Conservation (phyloP, 2,797 vertebrate genomes). For the Esox lucius region DNA sequence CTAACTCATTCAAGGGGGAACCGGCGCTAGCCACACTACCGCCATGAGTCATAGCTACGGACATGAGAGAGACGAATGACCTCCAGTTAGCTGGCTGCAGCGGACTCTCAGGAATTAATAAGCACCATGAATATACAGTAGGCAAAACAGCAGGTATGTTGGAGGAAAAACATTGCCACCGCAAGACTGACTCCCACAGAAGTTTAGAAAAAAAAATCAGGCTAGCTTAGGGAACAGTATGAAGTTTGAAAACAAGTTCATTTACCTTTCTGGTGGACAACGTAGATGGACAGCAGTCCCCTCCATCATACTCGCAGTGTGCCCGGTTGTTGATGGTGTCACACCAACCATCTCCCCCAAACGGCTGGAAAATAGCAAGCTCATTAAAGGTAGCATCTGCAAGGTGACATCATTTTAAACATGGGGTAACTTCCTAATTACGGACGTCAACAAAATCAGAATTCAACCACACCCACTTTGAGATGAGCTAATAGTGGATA, state of each 20-base stretch:
- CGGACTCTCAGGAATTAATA: slow-evolving; percentile 9
- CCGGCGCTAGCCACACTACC: slow-evolving; percentile 21
- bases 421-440: neutral
- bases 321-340: slow-evolving; percentile 98
- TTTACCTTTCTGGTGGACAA: slow-evolving; percentile 93
- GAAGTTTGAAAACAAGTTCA: neutral
- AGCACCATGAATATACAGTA: slow-evolving; percentile 1
- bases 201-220: neutral
- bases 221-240: slow-evolving; percentile 12
- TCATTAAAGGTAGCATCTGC: neutral
- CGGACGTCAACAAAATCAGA: neutral
- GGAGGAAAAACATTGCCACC: neutral
- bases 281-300: slow-evolving; percentile 97
- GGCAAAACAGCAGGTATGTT: neutral
- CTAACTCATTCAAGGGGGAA: slow-evolving; percentile 20
- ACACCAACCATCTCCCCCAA: slow-evolving; percentile 95
- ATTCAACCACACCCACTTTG: neutral
- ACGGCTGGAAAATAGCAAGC: slow-evolving; percentile 76
- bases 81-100: slow-evolving; percentile 5
- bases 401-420: neutral
- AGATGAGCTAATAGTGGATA: neutral
- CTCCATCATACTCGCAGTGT: slow-evolving; percentile 94
- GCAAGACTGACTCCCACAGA: neutral
- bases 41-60: slow-evolving; percentile 60
- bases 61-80: slow-evolving; percentile 41